These are phyloP conservation scores for Odocoileus hemionus DNA, from an alignment of 2,113 vertebrate genomes.

Conservation along the genomic window DNA sequence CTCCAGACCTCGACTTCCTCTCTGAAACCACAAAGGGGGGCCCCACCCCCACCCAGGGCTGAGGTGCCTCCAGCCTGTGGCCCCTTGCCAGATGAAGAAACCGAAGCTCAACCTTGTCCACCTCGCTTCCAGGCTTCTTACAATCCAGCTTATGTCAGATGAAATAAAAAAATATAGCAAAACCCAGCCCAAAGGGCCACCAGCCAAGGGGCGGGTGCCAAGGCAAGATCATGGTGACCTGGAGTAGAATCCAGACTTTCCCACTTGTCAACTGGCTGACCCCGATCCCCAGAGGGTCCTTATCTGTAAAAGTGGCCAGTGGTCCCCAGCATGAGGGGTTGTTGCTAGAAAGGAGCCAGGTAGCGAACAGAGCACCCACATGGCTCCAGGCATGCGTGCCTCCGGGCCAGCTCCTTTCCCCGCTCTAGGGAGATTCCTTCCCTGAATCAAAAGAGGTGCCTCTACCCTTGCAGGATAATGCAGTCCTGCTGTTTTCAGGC, in stretches of 20 bases:
- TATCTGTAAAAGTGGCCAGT: neutral
- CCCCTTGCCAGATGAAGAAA: neutral
- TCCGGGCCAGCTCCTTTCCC: neutral
- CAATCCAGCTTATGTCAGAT: fast-evolving
- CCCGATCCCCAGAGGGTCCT: neutral
- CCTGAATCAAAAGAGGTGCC: neutral
- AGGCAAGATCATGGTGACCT: neutral
- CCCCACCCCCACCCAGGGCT: neutral
- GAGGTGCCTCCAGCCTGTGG: neutral
- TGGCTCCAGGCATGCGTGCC: fast-evolving
- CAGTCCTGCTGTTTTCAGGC: neutral
- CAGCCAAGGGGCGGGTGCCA: neutral
- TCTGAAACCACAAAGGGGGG: neutral
- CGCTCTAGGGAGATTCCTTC: neutral
- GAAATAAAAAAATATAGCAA: neutral
- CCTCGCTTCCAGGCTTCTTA: neutral
- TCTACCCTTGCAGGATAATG: neutral
- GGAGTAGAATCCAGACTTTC: neutral
- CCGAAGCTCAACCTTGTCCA: neutral
- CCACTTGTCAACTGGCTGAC: neutral
- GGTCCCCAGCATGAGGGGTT: neutral
- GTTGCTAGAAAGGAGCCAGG: neutral
- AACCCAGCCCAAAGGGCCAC: neutral
- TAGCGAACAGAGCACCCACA: neutral
- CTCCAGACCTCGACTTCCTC: neutral